Evolutionary conservation across 2,797 vertebrate species (phyloP).

Genomic region (Hydrophis major): DNA sequence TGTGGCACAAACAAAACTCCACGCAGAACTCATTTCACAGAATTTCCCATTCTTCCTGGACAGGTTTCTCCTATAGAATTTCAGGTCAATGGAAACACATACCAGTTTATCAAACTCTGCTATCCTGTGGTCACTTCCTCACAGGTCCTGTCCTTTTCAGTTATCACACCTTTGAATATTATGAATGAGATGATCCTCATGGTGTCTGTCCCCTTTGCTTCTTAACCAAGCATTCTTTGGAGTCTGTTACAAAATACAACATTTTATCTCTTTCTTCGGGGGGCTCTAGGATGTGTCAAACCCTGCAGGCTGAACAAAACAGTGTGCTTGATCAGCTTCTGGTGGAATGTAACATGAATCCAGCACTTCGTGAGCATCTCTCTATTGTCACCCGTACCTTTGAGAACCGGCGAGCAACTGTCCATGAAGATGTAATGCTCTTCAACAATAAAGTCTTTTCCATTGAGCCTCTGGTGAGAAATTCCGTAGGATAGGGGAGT

Average conservation of each 20-base stretch:
- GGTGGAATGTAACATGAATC: slow-evolving; percentile 64
- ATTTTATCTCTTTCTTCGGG: slow-evolving; percentile 15
- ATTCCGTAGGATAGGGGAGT: background rate
- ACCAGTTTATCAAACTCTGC: background rate
- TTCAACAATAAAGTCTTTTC: slow-evolving; percentile 66
- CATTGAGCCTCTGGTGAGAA: slow-evolving; percentile 74
- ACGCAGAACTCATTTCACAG: background rate
- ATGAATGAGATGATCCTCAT: background rate
- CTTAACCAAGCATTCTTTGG: background rate
- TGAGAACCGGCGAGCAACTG: slow-evolving; percentile 54
- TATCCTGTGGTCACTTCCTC: background rate
- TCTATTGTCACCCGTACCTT: slow-evolving; percentile 62
- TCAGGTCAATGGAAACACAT: background rate
- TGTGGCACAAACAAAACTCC: background rate
- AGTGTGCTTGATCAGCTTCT: slow-evolving; percentile 58
- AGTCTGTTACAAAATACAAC: background rate
- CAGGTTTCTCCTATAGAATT: background rate
- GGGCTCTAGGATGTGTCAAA: slow-evolving; percentile 60
- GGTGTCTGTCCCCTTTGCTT: background rate
- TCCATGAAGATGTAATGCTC: slow-evolving; percentile 56
- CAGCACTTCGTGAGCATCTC: slow-evolving; percentile 49
- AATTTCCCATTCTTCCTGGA: background rate
- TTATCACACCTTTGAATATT: background rate
- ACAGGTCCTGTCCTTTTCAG: background rate
- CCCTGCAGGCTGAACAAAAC: slow-evolving; percentile 62